These are phyloP conservation scores for Syndactyla subalaris DNA, from an alignment of 2,797 vertebrate genomes.

Conservation along the genomic window DNA sequence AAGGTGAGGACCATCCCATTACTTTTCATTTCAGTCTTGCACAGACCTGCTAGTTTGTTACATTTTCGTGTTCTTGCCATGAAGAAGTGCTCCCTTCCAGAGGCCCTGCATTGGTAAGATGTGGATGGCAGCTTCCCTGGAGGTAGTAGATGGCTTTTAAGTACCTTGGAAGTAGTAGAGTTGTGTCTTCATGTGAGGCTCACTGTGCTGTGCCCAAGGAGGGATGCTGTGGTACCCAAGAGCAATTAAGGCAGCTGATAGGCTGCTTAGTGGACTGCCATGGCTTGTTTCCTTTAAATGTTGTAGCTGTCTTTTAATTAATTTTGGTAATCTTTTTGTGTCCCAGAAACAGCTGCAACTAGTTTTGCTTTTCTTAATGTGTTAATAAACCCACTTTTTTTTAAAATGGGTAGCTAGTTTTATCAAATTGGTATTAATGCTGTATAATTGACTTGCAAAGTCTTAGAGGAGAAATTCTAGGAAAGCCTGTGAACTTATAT, in stretches of 20 bases:
- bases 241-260: not conserved
- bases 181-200: not conserved
- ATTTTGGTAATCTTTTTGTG: not conserved
- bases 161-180: not conserved
- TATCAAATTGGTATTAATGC: not conserved
- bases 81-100: not conserved
- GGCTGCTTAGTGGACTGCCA: not conserved
- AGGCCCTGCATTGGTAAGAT: not conserved
- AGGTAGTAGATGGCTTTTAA: not conserved
- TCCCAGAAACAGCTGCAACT: not conserved
- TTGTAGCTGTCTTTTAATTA: not conserved
- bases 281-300: not conserved
- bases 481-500: not conserved
- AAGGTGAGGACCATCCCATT: slow-evolving; percentile 77
- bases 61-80: rapidly evolving
- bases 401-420: not conserved
- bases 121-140: not conserved
- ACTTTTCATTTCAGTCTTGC: not conserved
- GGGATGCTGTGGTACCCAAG: not conserved
- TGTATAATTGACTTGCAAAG: not conserved
- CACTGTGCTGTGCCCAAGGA: not conserved
- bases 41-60: not conserved
- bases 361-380: not conserved
- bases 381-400: not conserved
- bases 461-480: not conserved